A percentile compares a stretch with the other conserved stretches of the same genome.
Conservation (phyloP, 2,888 invertebrate genomes). For the Polyploca ridens region DNA sequence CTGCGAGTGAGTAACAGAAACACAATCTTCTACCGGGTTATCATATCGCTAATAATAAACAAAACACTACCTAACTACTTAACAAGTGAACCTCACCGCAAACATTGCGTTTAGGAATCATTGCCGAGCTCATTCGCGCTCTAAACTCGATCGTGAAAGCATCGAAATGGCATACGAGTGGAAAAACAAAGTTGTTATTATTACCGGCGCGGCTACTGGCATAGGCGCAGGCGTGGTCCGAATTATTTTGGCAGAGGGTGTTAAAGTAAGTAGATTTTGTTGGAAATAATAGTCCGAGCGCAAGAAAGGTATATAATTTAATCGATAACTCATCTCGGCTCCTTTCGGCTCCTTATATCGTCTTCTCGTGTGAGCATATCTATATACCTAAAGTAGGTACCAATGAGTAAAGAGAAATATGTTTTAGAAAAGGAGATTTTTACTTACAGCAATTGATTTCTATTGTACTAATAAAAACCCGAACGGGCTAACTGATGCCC, state of each 20-base stretch:
- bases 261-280: slow-evolving; percentile 42
- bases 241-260: slow-evolving; percentile 48
- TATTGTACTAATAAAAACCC: too few relatives aligned
- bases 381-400: too few relatives aligned
- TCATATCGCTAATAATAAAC: not conserved
- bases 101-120: not conserved
- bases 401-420: too few relatives aligned
- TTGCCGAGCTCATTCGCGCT: slow-evolving; percentile 3
- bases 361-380: too few relatives aligned
- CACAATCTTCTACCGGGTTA: too few relatives aligned
- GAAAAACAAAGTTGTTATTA: slow-evolving; percentile 52
- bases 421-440: too few relatives aligned
- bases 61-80: not conserved
- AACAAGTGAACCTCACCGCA: not conserved
- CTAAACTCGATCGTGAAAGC: not conserved
- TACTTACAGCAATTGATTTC: too few relatives aligned
- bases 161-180: slow-evolving; percentile 44
- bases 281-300: not conserved
- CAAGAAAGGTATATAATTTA: too few relatives aligned
- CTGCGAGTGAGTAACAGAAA: too few relatives aligned
- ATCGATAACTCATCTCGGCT: too few relatives aligned
- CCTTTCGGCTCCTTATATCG: too few relatives aligned
- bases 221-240: slow-evolving; percentile 54
- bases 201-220: slow-evolving; percentile 60
- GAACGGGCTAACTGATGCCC: too few relatives aligned